These are phyloP conservation scores for Brevimyrus niger DNA, from an alignment of 2,113 vertebrate genomes.

Conservation along the genomic window DNA sequence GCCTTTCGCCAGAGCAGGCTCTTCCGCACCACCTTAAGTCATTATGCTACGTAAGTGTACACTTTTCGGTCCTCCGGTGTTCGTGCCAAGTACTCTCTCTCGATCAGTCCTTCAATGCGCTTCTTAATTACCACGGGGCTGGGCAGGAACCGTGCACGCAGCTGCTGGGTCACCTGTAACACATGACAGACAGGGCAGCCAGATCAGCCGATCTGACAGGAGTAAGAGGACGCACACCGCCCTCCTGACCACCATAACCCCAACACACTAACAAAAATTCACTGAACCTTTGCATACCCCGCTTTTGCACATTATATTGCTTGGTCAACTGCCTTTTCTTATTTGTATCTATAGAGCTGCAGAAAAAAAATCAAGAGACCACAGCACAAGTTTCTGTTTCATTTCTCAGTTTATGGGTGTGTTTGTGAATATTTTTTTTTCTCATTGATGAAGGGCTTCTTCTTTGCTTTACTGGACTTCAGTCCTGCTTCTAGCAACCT, in stretches of 20 bases:
- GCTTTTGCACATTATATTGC: background rate
- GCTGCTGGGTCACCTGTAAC: conserved; percentile 87
- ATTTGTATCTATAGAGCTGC: background rate
- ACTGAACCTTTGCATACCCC: background rate
- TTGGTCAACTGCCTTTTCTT: background rate
- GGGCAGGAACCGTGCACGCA: conserved; percentile 89
- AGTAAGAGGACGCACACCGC: background rate
- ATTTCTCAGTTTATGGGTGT: no score
- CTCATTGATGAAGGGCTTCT: no score
- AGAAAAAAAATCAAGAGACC: no score
- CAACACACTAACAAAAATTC: background rate
- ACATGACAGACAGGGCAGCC: background rate
- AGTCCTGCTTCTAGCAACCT: no score
- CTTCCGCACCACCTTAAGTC: background rate
- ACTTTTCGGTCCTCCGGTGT: conserved; percentile 97
- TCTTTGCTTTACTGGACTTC: no score
- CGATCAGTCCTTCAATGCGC: conserved; percentile 99
- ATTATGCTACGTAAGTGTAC: conserved; percentile 96
- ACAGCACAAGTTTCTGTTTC: no score
- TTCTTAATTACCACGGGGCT: conserved; percentile 98
- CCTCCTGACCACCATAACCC: background rate
- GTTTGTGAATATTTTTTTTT: no score
- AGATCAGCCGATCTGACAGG: background rate
- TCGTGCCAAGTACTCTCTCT: conserved; percentile 97
- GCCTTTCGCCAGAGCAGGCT: conserved; percentile 32